phyloP scores from a whole-genome alignment of 2,888 invertebrate species.

The Lamellibrachia satsuma region DNA sequence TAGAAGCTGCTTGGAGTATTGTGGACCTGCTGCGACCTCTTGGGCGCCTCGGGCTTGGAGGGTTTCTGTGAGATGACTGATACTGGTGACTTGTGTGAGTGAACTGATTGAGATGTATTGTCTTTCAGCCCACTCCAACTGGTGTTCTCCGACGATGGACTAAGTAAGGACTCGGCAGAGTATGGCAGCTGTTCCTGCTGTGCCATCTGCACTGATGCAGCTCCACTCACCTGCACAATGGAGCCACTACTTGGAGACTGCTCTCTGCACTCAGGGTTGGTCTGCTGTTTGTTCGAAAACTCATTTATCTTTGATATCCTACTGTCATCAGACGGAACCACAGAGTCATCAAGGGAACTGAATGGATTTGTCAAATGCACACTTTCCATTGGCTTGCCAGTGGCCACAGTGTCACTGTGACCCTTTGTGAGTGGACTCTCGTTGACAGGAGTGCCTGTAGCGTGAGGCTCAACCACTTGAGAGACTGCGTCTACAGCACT shows the following conservation, averaged over 20 bases:
- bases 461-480: neutral
- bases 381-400: neutral
- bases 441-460: neutral
- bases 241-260: neutral
- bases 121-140: neutral
- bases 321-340: neutral
- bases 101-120: neutral
- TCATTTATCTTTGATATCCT: neutral
- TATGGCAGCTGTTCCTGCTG: constrained; percentile 36
- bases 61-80: constrained; percentile 19
- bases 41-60: neutral
- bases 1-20: neutral
- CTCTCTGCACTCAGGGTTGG: neutral
- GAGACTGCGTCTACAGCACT: neutral
- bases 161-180: constrained; percentile 47
- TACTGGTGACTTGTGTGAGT: neutral
- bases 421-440: neutral
- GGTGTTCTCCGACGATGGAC: constrained; percentile 25
- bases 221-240: neutral
- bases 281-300: neutral
- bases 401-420: neutral
- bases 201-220: neutral
- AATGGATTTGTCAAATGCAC: constrained; percentile 6
- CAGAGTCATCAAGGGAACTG: neutral
- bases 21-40: neutral